Evolutionary conservation across 2,888 invertebrate genomes (phyloP).

Genomic region (Spilosoma lubricipeda): DNA sequence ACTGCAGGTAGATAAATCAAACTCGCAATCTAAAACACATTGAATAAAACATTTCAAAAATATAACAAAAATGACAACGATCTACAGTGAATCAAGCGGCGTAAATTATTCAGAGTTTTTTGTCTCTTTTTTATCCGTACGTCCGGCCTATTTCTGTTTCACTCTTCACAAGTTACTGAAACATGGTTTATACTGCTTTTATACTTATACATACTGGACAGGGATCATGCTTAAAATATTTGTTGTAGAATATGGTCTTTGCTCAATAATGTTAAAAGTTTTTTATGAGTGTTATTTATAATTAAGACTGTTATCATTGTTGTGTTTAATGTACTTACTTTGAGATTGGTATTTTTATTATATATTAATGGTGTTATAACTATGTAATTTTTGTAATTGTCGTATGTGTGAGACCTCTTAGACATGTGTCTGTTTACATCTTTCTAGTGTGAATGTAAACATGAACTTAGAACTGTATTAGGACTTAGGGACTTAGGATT

Average conservation of each 20-base stretch:
- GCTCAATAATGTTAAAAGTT: constrained; percentile 29
- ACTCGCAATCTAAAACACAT: constrained; percentile 37
- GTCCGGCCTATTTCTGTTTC: constrained; percentile 24
- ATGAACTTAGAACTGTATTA: too few species aligned
- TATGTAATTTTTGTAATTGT: too few species aligned
- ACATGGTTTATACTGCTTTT: constrained; percentile 6
- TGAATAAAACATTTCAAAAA: constrained; percentile 58
- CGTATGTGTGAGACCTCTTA: too few species aligned
- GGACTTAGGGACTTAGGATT: too few species aligned
- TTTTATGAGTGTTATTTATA: background rate
- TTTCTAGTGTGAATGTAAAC: too few species aligned
- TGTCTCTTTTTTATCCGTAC: constrained; percentile 46
- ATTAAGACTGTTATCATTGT: background rate
- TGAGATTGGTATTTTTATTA: too few species aligned
- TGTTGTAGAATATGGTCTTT: constrained; percentile 27
- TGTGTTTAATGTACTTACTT: too few species aligned
- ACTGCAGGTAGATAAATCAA: constrained; percentile 10
- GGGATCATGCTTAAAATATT: constrained; percentile 14
- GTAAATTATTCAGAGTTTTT: constrained; percentile 63
- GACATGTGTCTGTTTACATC: too few species aligned
- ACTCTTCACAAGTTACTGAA: constrained; percentile 9
- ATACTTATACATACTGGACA: background rate
- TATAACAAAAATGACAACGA: constrained; percentile 53
- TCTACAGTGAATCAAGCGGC: constrained; percentile 61
- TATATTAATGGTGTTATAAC: too few species aligned